Base-by-base conservation (phyloP, 1,140 invertebrate species). In the Oedothorax gibbosus region DNA sequence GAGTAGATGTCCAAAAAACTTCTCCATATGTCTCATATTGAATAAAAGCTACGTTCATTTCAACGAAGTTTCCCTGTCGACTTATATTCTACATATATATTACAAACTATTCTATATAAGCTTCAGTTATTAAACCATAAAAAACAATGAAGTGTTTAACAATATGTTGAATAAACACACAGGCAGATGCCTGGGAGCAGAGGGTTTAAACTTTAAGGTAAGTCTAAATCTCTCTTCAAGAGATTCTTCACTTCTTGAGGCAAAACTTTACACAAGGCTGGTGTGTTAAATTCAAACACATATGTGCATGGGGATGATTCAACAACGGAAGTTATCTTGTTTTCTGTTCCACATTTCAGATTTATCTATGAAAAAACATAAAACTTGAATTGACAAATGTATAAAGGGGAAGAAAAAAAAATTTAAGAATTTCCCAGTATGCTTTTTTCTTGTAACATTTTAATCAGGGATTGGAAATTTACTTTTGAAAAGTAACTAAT, bases 301-400 rank as follows among this genome's bases (percentile, higher is more conserved):
- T 85, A 85, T 20, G 73, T 57, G 54, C 83, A 85, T 49, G 83
- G 83, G 7, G 73, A 77, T 20, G 54, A 50, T 64, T 85, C 83
- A 51, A 62, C 64, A 20, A 85, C 73, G 1, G 83, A 85, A n/a
- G 75, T 78, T 35, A 85, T 53, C 71, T 78, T 78, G 54, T 85
- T 85, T 62, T 85, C 83, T 12, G 66, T 78, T 51, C 83, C 83
- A 78, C 83, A 85, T 35, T 85, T 56, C 10, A 85, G 12, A 51
- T 51, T 51, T 15, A 85, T 68, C 83, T 78, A 53, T 0, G 72
- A 78, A 57, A 76, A n/a, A 21, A 20, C 8, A 73, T 35, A 69
- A 10, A 49, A n/a, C 11, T 15, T 18, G 2, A 66, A 66, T 15
- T 66, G 18, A 66, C 11, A 60, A 60, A 60, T n/a, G n/a, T 60